These are phyloP conservation scores for Gallirallus australis DNA, from an alignment of 2,797 vertebrate species.

Conservation along the genomic window DNA sequence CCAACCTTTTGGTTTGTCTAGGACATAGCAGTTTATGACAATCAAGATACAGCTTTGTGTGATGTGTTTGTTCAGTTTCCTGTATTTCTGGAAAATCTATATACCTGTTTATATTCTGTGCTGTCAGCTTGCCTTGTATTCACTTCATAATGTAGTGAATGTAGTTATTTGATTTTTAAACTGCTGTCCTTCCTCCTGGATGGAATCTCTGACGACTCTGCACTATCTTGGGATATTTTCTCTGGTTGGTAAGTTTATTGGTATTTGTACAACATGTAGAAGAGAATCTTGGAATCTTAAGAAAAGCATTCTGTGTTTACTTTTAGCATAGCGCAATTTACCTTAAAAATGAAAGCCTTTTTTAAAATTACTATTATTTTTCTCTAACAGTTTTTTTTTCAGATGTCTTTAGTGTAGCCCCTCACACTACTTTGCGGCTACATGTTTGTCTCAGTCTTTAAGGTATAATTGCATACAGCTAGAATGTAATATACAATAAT, in stretches of 20 bases:
- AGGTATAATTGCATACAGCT: conserved; percentile 26
- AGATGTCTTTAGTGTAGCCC: conserved; percentile 37
- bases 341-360: conserved; percentile 25
- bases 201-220: conserved; percentile 75
- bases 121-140: conserved; percentile 65
- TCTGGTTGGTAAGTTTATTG: conserved; percentile 81
- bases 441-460: conserved; percentile 29
- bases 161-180: conserved; percentile 83
- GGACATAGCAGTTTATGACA: background rate
- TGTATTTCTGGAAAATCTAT: conserved; percentile 16
- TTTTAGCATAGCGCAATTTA: conserved; percentile 20
- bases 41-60: background rate
- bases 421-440: background rate
- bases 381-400: conserved; percentile 23
- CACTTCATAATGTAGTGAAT: conserved; percentile 80
- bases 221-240: conserved; percentile 76
- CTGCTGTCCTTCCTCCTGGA: conserved; percentile 80
- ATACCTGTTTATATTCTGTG: background rate
- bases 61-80: background rate
- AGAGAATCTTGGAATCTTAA: background rate
- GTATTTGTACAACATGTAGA: conserved; percentile 76
- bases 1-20: background rate
- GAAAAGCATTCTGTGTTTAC: conserved; percentile 4
- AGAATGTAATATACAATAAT: conserved; percentile 45
- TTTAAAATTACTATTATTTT: conserved; percentile 21